Percentiles rank a stretch among this genome's conserved stretches.
Conservation (phyloP, 2,113 vertebrate species). For the Elanoides forficatus region DNA sequence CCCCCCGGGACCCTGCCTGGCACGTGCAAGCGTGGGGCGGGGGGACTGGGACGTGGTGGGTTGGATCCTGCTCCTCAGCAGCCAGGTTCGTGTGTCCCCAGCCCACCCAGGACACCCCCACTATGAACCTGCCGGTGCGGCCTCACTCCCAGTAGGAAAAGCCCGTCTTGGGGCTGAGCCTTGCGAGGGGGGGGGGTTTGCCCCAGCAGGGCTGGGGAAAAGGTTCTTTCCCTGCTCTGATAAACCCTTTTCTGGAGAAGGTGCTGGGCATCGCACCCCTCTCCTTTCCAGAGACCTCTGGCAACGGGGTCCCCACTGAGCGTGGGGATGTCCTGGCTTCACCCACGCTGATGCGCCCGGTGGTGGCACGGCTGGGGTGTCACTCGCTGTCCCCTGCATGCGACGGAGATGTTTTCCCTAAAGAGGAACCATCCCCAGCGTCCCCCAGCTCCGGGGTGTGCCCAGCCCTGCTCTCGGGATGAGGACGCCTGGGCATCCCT, state of each 20-base stretch:
- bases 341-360: accelerated
- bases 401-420: not conserved
- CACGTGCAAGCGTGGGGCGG: not conserved
- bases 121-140: too few species aligned
- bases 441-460: not conserved
- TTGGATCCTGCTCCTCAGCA: not conserved
- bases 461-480: not conserved
- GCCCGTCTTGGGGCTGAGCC: not conserved
- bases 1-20: not conserved
- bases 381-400: not conserved
- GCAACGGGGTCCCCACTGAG: accelerated
- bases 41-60: not conserved
- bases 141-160: not conserved
- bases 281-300: not conserved
- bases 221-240: not conserved
- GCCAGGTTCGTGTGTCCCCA: not conserved
- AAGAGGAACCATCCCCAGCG: not conserved
- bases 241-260: not conserved
- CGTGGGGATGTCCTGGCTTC: accelerated
- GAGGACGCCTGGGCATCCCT: not conserved
- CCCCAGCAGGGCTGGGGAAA: not conserved
- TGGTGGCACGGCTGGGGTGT: not conserved
- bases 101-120: not conserved
- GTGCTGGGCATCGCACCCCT: not conserved
- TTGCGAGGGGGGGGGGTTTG: not conserved